phyloP scores from a whole-genome alignment of 2,113 vertebrate genomes.

The Anser brachyrhynchus region DNA sequence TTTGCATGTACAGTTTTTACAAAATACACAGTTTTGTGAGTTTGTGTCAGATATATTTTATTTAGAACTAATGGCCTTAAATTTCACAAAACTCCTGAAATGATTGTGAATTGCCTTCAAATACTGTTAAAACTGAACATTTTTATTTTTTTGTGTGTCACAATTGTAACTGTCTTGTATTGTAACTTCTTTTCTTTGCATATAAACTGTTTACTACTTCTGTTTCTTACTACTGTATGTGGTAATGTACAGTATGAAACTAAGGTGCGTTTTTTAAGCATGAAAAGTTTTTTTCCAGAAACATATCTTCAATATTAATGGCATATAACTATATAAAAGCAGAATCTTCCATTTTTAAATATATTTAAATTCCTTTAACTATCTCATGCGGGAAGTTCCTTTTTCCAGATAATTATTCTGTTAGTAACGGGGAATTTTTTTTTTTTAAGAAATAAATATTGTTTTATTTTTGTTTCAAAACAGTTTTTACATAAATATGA shows the following conservation, averaged over 20 bases:
- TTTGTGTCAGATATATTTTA: constrained; percentile 81
- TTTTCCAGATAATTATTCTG: constrained; percentile 46
- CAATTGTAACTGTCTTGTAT: constrained; percentile 87
- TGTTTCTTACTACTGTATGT: constrained; percentile 77
- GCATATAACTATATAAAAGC: constrained; percentile 69
- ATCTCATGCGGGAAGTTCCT: constrained; percentile 13
- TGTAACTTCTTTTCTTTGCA: constrained; percentile 81
- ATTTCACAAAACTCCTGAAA: constrained; percentile 91
- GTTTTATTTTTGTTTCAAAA: constrained; percentile 60
- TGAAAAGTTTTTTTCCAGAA: constrained; percentile 78
- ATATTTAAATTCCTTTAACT: constrained; percentile 73
- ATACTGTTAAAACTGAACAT: constrained; percentile 75
- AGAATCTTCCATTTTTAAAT: constrained; percentile 77
- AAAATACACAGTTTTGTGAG: constrained; percentile 88
- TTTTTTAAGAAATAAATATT: neutral
- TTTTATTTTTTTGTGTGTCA: constrained; percentile 86
- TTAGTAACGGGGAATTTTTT: neutral
- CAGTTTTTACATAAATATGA: constrained; percentile 58
- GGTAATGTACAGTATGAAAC: constrained; percentile 86
- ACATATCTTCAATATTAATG: constrained; percentile 69
- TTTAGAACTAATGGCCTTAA: constrained; percentile 98
- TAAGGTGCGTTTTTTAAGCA: constrained; percentile 86
- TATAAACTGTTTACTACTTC: constrained; percentile 79
- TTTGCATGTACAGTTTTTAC: constrained; percentile 98
- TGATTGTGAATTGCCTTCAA: constrained; percentile 92